Percentiles rank a stretch among this genome's conserved stretches.
Evolutionary conservation across 1,140 invertebrate genomes (phyloP).

Genomic region (Matsumurasca onukii): DNA sequence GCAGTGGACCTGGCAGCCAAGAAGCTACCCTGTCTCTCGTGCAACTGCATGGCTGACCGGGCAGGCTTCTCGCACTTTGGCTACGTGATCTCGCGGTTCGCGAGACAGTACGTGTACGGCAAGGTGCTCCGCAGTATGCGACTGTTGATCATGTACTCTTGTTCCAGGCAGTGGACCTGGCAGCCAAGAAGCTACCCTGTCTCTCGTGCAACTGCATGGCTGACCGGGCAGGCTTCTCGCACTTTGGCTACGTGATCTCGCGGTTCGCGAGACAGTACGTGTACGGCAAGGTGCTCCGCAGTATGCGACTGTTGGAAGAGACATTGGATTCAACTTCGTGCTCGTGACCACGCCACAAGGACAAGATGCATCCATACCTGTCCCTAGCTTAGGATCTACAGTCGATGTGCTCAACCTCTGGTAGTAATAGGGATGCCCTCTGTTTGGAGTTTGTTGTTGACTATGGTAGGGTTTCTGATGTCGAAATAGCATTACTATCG

Average conservation of each 20-base stretch:
- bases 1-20: conserved; percentile 15
- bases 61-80: conserved; percentile 11
- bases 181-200: conserved; percentile 15
- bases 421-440: no score
- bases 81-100: not conserved
- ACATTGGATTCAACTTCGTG: no score
- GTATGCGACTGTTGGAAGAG: not conserved
- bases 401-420: no score
- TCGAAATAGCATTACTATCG: no score
- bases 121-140: not conserved
- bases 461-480: no score
- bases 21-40: conserved; percentile 3
- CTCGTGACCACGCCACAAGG: no score
- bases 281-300: not conserved
- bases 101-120: not conserved
- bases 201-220: conserved; percentile 3
- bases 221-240: not conserved
- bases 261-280: not conserved
- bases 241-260: conserved; percentile 12
- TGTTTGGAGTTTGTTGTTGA: no score
- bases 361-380: no score
- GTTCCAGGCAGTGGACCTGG: conserved; percentile 13
- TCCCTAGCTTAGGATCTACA: no score
- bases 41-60: conserved; percentile 8
- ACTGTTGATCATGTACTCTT: not conserved